Percentiles rank a stretch among this genome's conserved stretches.
These are phyloP conservation scores for Microplitis mediator DNA, from an alignment of 1,140 invertebrate species.

Conservation along the genomic window DNA sequence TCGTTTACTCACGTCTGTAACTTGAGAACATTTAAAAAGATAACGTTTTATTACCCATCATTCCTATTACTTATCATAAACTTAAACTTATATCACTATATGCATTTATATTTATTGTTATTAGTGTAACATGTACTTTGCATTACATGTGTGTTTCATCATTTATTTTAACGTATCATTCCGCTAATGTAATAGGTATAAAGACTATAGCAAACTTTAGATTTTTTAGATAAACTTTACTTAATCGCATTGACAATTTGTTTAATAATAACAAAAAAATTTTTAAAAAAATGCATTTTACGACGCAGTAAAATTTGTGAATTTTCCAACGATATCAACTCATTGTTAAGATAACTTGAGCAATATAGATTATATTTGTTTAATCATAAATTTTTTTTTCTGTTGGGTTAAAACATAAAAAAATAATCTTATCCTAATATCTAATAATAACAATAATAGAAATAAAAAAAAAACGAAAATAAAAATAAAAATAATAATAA, in stretches of 20 bases:
- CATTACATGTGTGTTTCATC: too few species aligned
- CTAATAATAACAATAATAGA: too few species aligned
- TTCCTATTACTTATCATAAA: constrained; percentile 36
- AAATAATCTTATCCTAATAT: too few species aligned
- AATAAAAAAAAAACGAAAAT: too few species aligned
- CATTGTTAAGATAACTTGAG: background rate
- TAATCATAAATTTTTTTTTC: background rate
- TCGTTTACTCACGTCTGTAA: constrained; percentile 40
- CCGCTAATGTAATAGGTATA: too few species aligned
- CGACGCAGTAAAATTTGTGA: constrained; percentile 7
- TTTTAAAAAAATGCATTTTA: background rate
- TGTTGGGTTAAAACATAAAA: too few species aligned
- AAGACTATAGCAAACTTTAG: too few species aligned
- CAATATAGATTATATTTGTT: constrained; percentile 6
- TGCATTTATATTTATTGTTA: too few species aligned
- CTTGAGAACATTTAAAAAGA: constrained; percentile 39
- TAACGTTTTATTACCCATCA: constrained; percentile 55
- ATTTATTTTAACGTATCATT: too few species aligned
- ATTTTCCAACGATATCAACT: background rate
- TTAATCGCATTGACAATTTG: background rate
- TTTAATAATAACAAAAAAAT: background rate
- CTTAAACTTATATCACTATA: background rate
- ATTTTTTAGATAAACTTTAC: background rate
- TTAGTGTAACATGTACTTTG: too few species aligned
- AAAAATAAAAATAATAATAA: too few species aligned